A percentile compares a stretch with the other conserved stretches of the same genome.
Evolutionary conservation across 37 sponge, comb jelly and placozoan species (phyloP).

Genomic region (Diacarnus erythraeanus): DNA sequence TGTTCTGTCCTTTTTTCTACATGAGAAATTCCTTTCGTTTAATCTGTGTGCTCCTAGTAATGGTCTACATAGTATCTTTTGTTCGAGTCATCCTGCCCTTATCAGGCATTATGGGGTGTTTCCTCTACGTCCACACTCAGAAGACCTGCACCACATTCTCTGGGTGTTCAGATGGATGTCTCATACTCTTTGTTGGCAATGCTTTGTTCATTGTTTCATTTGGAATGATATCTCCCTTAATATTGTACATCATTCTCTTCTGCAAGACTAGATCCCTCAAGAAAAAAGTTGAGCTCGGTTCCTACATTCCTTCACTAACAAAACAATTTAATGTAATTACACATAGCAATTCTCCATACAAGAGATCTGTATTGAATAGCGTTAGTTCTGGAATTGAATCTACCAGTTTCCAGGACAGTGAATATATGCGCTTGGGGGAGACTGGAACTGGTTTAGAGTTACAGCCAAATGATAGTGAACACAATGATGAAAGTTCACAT

Average conservation of each 20-base stretch:
- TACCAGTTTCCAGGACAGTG: no score
- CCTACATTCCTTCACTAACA: background rate
- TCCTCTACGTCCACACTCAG: background rate
- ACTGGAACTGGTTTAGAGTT: no score
- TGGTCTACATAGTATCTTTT: background rate
- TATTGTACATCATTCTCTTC: background rate
- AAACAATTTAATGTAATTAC: background rate
- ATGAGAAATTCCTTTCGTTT: background rate
- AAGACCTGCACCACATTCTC: conserved; percentile 4
- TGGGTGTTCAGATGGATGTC: background rate
- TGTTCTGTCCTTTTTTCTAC: conserved; percentile 6
- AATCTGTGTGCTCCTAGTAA: background rate
- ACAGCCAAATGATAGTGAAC: no score
- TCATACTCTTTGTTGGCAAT: background rate
- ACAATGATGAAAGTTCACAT: background rate
- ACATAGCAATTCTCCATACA: no score
- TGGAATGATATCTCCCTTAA: background rate
- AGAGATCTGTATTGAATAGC: no score
- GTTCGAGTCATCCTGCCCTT: background rate
- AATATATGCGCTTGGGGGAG: no score
- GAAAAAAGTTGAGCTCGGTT: background rate
- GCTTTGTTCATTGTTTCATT: background rate
- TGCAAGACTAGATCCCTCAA: background rate
- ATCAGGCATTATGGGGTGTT: background rate
- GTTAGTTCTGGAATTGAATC: background rate